Base-by-base conservation (phyloP, 2,797 vertebrate species). In the Luscinia megarhynchos region DNA sequence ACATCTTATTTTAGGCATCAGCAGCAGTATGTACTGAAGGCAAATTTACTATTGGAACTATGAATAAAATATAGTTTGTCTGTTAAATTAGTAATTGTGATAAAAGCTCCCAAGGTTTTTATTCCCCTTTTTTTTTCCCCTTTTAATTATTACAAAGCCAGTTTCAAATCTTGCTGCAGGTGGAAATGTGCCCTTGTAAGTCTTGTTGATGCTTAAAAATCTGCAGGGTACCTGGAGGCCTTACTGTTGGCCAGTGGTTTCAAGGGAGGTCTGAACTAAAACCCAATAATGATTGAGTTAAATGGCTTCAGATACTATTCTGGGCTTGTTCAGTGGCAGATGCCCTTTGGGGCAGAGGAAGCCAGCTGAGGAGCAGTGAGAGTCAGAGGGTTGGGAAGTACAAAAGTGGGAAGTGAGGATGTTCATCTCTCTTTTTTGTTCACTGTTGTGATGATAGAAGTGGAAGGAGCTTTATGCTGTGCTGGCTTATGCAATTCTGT, bases 11-110 rank as follows among this genome's bases (percentile, higher is more conserved):
- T 97, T 84, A 86, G 93, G 81, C 92, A 79, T 48, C 87, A 50
- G 61, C 86, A 82, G 89, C 84, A 83, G 83, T 77, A 54, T 87
- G 91, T 90, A 91, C 1, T 2, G 84, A 97, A 98, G 94, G 95
- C 94, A 96, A 97, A 97, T 97, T 96, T 96, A 72, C 97, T 95
- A 95, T 97, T 97, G 96, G 94, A 91, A 67, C 75, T 94, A 97
- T 97, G 97, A 98, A 98, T 98, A 98, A 98, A 98, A 97, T 97
- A 98, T 98, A 94, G 83, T 95, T 96, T 95, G 76, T 92, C 95
- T 97, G 96, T 95, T 98, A 96, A 98, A 98, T 97, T 97, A 97
- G 95, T 97, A 97, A 97, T 97, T 24, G 36, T 51, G 93, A 84
- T 96, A 97, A 97, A 89, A 91, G 59, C 91, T 95, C 84, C 79